A percentile compares a stretch with the other conserved stretches of the same genome.
phyloP scores from a whole-genome alignment of 2,888 invertebrate species.

The Eilema griseolum region DNA sequence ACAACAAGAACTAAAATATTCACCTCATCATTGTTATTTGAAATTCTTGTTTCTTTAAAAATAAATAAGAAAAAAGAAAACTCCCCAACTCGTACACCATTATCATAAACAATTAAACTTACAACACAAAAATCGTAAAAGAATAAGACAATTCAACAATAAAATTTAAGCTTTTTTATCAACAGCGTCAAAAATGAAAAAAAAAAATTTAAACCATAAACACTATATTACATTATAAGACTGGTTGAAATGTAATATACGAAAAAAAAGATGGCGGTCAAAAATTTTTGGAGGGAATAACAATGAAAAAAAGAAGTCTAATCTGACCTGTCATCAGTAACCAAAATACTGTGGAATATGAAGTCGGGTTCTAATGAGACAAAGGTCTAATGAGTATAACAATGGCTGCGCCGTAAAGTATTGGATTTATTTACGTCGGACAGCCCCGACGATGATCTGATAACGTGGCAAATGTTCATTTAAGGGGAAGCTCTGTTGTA shows the following conservation, averaged over 20 bases:
- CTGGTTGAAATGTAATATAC: constrained; percentile 53
- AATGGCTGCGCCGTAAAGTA: constrained; percentile 82
- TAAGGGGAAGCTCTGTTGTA: constrained; percentile 67
- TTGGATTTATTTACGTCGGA: constrained; percentile 83
- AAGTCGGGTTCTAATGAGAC: constrained; percentile 83
- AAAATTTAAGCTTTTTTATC: constrained; percentile 42
- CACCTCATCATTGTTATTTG: no score
- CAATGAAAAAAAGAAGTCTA: constrained; percentile 69
- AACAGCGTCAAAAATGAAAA: constrained; percentile 33
- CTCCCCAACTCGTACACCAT: constrained; percentile 10
- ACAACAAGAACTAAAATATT: no score
- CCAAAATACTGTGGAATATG: constrained; percentile 80
- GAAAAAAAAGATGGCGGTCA: constrained; percentile 59
- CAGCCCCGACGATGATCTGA: constrained; percentile 77
- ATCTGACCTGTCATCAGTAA: constrained; percentile 81
- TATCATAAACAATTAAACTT: constrained; percentile 35
- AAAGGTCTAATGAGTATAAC: constrained; percentile 86
- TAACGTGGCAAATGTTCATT: constrained; percentile 73
- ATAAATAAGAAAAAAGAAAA: not conserved
- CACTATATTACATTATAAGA: constrained; percentile 53
- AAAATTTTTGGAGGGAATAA: constrained; percentile 53
- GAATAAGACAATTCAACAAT: constrained; percentile 39
- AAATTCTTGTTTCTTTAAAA: not conserved
- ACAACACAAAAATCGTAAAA: constrained; percentile 13
- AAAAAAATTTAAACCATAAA: constrained; percentile 51